Evolutionary conservation across 2,888 invertebrate species (phyloP), one percentile per base, ranked within the genome.

Genomic region (Apodemia duryi): DNA sequence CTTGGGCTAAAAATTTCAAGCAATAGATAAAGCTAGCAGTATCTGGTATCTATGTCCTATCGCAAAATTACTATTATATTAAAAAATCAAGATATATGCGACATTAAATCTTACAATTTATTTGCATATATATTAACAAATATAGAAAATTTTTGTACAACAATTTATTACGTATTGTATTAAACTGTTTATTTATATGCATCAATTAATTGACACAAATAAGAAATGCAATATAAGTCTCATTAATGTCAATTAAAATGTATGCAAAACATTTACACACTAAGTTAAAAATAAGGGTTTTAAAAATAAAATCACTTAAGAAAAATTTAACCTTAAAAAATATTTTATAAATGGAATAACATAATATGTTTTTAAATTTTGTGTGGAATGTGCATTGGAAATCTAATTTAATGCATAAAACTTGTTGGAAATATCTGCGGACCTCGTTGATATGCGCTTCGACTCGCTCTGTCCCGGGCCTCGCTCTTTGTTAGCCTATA

Each of bases 91-190:
- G 11, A 46, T 13, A 46, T 13, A 13, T 13, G 13, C 46, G 46
- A 11, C 2, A 4, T 46, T 5, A 46, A 46, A 46, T 5, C 13
- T 46, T 46, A 32, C 29, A 52, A 21, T 28, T 21, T 52, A 57
- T 29, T 13, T 10, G 28, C 29, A 57, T 5, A 32, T 32, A 28
- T 57, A 57, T 28, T 32, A 57, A 57, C 28, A 46, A 29, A 11
- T 57, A 29, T 57, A 57, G 29, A 57, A 57, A 57, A 28, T 7
- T 32, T 57, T 32, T 57, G 28, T 52, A 57, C 54, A 57, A 57
- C 28, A 57, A 57, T 28, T 57, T 57, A 57, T 57, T 57, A 57
- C 29, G 54, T 57, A 57, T 9, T 52, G 28, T 28, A 28, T 21
- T 28, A 52, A 52, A n/a, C 51, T n/a, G 1, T n/a, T 49, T 32